These are phyloP conservation scores for Drosophila seclusa DNA, from an alignment of 2,888 invertebrate species.

Conservation along the genomic window DNA sequence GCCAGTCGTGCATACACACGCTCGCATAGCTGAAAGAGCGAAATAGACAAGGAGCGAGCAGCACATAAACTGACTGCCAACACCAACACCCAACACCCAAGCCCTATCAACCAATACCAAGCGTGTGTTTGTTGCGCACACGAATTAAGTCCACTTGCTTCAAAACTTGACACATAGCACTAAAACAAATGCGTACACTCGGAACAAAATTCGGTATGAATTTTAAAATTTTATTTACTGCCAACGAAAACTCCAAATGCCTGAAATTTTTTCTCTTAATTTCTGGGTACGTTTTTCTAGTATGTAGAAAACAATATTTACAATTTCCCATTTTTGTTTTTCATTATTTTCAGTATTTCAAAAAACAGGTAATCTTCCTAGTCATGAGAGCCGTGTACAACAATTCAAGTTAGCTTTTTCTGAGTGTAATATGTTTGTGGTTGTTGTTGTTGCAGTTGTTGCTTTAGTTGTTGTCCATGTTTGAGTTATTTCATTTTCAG, in stretches of 20 bases:
- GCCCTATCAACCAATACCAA: background rate
- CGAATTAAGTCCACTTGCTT: conserved; percentile 76
- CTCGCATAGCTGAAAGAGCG: conserved; percentile 37
- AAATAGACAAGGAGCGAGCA: conserved; percentile 29
- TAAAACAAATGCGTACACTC: conserved; percentile 68
- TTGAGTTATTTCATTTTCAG: conserved; percentile 62
- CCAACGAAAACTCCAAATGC: background rate
- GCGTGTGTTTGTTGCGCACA: conserved; percentile 34
- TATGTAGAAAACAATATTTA: background rate
- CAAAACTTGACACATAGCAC: conserved; percentile 64
- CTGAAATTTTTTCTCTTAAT: background rate
- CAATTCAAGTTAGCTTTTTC: background rate
- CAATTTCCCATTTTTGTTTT: too few species aligned
- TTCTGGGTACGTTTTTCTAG: background rate
- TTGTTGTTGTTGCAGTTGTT: conserved; percentile 18
- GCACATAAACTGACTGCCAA: background rate
- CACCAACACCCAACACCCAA: background rate
- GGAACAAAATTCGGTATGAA: background rate
- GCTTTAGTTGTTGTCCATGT: conserved; percentile 35
- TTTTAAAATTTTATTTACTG: background rate
- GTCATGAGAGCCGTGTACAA: background rate
- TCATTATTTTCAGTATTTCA: background rate
- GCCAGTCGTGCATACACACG: conserved; percentile 22
- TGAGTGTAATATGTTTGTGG: conserved; percentile 11
- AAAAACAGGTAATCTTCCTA: background rate